phyloP scores from a whole-genome alignment of 2,888 invertebrate genomes.

The Argynnis bischoffii region DNA sequence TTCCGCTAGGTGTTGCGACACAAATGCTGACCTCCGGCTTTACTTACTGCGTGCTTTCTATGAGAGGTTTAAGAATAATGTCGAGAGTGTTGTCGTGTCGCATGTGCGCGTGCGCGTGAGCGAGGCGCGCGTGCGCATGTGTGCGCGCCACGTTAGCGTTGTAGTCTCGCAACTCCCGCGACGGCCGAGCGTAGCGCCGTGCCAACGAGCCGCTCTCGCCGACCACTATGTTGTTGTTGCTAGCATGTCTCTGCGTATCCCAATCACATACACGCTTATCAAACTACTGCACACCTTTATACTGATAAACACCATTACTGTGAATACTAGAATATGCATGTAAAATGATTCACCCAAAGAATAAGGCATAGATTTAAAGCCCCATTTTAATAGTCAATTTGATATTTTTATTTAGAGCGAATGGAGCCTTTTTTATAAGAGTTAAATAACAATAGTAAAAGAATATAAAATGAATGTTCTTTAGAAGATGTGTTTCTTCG shows the following conservation, averaged over 20 bases:
- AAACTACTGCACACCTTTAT: slow-evolving; percentile 72
- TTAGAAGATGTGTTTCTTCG: too few species aligned
- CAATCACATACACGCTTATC: slow-evolving; percentile 69
- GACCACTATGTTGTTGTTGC: slow-evolving; percentile 82
- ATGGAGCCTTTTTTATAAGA: background rate
- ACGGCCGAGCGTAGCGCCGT: slow-evolving; percentile 71
- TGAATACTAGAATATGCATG: slow-evolving; percentile 40
- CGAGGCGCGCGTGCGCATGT: slow-evolving; percentile 55
- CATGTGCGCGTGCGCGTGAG: slow-evolving; percentile 51
- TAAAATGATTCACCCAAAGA: slow-evolving; percentile 16
- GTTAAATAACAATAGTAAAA: background rate
- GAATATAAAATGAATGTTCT: too few species aligned
- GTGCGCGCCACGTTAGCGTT: slow-evolving; percentile 75
- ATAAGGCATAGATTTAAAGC: slow-evolving; percentile 18
- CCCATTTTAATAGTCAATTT: slow-evolving; percentile 1
- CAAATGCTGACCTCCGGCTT: slow-evolving; percentile 60
- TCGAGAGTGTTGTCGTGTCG: slow-evolving; percentile 81
- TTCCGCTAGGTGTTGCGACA: slow-evolving; percentile 72
- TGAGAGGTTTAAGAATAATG: slow-evolving; percentile 81
- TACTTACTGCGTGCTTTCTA: slow-evolving; percentile 84
- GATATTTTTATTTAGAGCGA: slow-evolving; percentile 8
- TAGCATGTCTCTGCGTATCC: slow-evolving; percentile 82
- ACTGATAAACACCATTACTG: slow-evolving; percentile 44
- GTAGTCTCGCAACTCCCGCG: slow-evolving; percentile 64
- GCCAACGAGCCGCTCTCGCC: slow-evolving; percentile 78